phyloP scores from a whole-genome alignment of 2,888 invertebrate species.

The Diarsia dahlii region DNA sequence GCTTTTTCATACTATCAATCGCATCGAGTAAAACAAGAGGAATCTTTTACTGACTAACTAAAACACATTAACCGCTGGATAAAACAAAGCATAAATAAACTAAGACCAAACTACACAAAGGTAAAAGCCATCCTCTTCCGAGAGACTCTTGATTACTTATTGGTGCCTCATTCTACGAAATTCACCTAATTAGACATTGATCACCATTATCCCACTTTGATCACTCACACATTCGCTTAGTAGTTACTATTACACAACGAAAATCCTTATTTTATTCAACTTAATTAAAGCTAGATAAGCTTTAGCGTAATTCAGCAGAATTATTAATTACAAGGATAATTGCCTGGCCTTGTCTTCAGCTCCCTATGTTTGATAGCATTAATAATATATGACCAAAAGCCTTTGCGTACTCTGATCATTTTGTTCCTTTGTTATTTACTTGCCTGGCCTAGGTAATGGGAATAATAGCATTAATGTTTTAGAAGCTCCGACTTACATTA shows the following conservation, averaged over 20 bases:
- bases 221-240: conserved; percentile 23
- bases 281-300: conserved; percentile 64
- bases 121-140: neutral
- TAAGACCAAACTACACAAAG: neutral
- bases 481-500: neutral
- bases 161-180: neutral
- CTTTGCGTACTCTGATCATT: conserved; percentile 66
- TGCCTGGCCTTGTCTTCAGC: conserved; percentile 67
- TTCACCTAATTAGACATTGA: conserved; percentile 22
- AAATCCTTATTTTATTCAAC: conserved; percentile 65
- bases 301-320: conserved; percentile 67
- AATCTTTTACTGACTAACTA: neutral
- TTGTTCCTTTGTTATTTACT: conserved; percentile 52
- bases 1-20: neutral
- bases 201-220: conserved; percentile 26
- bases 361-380: conserved; percentile 65
- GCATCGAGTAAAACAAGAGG: neutral
- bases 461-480: conserved; percentile 34
- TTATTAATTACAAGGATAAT: conserved; percentile 74
- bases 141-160: conserved; percentile 6
- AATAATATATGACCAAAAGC: conserved; percentile 68
- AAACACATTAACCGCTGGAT: neutral
- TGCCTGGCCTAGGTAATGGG: conserved; percentile 29
- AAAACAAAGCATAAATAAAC: neutral
- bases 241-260: conserved; percentile 35